phyloP scores from a whole-genome alignment of 2,113 vertebrate species.

The Lethenteron camtschaticum region DNA sequence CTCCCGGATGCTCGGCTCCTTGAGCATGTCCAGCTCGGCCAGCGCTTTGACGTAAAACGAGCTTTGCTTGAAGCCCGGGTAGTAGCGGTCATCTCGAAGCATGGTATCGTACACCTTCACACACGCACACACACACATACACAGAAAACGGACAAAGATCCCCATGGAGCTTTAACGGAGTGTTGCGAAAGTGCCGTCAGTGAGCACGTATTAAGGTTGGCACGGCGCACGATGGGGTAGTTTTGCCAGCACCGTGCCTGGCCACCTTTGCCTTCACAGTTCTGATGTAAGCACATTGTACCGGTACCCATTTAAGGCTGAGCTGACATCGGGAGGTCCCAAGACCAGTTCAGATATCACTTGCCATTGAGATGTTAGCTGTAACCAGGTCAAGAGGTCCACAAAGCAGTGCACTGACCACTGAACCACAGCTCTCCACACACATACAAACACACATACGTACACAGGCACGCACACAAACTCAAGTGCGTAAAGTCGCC shows the following conservation, averaged over 20 bases:
- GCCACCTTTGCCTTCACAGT: too few relatives aligned
- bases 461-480: background rate
- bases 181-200: background rate
- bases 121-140: background rate
- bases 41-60: constrained; percentile 86
- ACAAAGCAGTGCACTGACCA: too few relatives aligned
- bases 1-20: constrained; percentile 86
- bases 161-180: background rate
- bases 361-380: too few relatives aligned
- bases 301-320: too few relatives aligned
- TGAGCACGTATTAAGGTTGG: background rate
- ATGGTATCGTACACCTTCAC: constrained; percentile 82
- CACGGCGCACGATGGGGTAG: too few relatives aligned
- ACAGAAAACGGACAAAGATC: background rate
- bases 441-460: background rate
- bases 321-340: too few relatives aligned
- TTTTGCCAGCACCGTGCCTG: too few relatives aligned
- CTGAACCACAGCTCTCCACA: too few relatives aligned
- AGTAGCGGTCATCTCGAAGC: constrained; percentile 75
- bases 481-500: too few relatives aligned
- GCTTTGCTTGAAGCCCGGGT: constrained; percentile 80
- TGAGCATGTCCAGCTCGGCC: constrained; percentile 91
- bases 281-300: too few relatives aligned
- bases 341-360: too few relatives aligned
- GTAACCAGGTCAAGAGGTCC: too few relatives aligned